Percentiles rank a stretch among this genome's conserved stretches.
These are phyloP conservation scores for Caenorhabditis parvicauda DNA, from an alignment of 2,888 invertebrate genomes.

Conservation along the genomic window DNA sequence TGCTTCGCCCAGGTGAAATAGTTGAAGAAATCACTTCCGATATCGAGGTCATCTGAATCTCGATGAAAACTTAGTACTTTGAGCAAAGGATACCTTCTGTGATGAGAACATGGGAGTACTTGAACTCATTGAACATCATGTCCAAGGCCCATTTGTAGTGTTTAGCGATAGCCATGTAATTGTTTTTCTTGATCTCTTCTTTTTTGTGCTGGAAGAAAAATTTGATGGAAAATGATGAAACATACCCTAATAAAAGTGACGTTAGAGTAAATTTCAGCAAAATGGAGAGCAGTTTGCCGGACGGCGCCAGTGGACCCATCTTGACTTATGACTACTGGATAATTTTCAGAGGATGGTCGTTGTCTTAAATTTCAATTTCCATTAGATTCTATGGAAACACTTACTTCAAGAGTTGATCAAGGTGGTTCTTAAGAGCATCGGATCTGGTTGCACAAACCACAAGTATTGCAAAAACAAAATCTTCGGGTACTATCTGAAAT, in stretches of 20 bases:
- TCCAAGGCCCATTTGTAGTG: slow-evolving; percentile 96
- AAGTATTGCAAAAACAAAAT: slow-evolving; percentile 45
- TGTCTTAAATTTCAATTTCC: slow-evolving; percentile 18
- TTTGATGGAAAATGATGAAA: background rate
- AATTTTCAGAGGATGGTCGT: slow-evolving; percentile 36
- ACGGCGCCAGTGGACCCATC: slow-evolving; percentile 49
- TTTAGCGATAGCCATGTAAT: slow-evolving; percentile 73
- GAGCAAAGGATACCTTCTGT: slow-evolving; percentile 77
- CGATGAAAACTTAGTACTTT: background rate
- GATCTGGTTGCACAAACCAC: slow-evolving; percentile 55
- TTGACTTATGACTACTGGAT: slow-evolving; percentile 58
- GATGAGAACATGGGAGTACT: slow-evolving; percentile 84
- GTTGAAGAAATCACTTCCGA: slow-evolving; percentile 94
- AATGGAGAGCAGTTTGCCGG: slow-evolving; percentile 23
- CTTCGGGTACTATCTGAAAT: background rate
- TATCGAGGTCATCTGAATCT: slow-evolving; percentile 84
- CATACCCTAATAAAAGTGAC: slow-evolving; percentile 1
- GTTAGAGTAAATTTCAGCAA: slow-evolving; percentile 17
- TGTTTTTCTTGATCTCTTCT: slow-evolving; percentile 18
- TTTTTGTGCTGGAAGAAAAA: slow-evolving; percentile 23
- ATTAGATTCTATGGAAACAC: background rate
- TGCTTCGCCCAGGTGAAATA: slow-evolving; percentile 90
- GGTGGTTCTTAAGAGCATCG: slow-evolving; percentile 52
- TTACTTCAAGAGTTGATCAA: slow-evolving; percentile 48
- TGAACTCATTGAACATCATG: slow-evolving; percentile 79